Evolutionary conservation across 2,797 vertebrate species (phyloP).

Genomic region (Channa striata): DNA sequence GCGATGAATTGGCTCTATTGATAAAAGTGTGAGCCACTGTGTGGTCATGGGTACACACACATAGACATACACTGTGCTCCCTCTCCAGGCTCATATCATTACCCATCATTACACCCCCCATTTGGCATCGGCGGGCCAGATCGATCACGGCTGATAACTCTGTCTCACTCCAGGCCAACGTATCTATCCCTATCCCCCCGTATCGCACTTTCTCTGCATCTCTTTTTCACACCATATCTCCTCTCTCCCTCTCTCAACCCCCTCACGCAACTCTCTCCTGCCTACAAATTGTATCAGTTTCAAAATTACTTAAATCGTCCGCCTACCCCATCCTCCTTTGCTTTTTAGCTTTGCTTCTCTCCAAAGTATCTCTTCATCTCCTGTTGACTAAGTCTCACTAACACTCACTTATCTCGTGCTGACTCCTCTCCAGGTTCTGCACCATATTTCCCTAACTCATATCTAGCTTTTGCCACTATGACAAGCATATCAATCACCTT

Average conservation of each 20-base stretch:
- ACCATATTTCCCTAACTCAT: conserved; percentile 59
- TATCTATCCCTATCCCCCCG: conserved; percentile 81
- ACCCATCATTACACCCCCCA: conserved; percentile 86
- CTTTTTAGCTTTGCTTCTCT: conserved; percentile 62
- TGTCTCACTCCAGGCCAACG: conserved; percentile 77
- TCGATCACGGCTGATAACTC: conserved; percentile 85
- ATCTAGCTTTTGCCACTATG: conserved; percentile 52
- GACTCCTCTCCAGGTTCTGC: conserved; percentile 53
- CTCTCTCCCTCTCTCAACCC: conserved; percentile 59
- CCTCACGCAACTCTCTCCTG: conserved; percentile 71
- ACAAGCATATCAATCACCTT: conserved; percentile 73
- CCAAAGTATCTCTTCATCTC: conserved; percentile 67
- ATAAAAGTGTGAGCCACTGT: conserved; percentile 73
- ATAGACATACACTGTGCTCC: conserved; percentile 53
- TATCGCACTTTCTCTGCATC: conserved; percentile 68
- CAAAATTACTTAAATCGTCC: conserved; percentile 74
- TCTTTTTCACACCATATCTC: conserved; percentile 72
- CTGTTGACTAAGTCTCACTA: conserved; percentile 57
- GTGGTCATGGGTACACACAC: conserved; percentile 61
- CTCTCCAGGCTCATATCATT: conserved; percentile 83
- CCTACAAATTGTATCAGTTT: conserved; percentile 76
- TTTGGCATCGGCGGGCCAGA: conserved; percentile 83
- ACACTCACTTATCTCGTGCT: conserved; percentile 60
- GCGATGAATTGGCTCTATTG: conserved; percentile 80
- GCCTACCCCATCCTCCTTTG: conserved; percentile 64